Percentiles rank a stretch among this genome's conserved stretches.
Conservation (phyloP, 2,888 invertebrate species). For the Drosophila niveifrons region DNA sequence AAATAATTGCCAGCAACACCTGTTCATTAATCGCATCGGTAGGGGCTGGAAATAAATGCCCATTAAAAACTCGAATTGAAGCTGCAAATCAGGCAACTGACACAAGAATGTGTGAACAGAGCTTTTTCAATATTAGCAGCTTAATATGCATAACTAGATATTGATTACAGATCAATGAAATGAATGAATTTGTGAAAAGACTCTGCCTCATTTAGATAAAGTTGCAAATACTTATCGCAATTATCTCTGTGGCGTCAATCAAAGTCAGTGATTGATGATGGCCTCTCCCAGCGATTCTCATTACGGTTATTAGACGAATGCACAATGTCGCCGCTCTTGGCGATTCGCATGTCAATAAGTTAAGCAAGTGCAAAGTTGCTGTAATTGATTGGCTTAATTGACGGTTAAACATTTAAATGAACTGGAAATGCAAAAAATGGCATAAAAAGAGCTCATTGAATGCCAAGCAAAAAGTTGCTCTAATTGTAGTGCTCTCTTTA, state of each 20-base stretch:
- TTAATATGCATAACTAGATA: no score
- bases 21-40: no score
- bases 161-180: neutral
- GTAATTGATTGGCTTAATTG: conserved; percentile 73
- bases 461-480: conserved; percentile 55
- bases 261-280: neutral
- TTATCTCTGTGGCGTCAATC: neutral
- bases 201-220: neutral
- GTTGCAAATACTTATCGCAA: neutral
- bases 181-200: neutral
- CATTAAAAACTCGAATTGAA: no score
- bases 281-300: conserved; percentile 23
- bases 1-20: no score
- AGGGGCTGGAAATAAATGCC: no score
- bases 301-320: conserved; percentile 1
- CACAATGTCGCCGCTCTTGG: conserved; percentile 8
- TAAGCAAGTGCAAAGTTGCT: conserved; percentile 38
- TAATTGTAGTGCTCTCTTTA: conserved; percentile 45
- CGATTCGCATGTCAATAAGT: conserved; percentile 31
- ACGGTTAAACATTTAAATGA: conserved; percentile 63
- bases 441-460: conserved; percentile 16
- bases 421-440: no score
- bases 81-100: no score
- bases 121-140: neutral
- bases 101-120: no score